Evolutionary conservation across 2,888 invertebrate species (phyloP).

Genomic region (Pheosia gnoma): DNA sequence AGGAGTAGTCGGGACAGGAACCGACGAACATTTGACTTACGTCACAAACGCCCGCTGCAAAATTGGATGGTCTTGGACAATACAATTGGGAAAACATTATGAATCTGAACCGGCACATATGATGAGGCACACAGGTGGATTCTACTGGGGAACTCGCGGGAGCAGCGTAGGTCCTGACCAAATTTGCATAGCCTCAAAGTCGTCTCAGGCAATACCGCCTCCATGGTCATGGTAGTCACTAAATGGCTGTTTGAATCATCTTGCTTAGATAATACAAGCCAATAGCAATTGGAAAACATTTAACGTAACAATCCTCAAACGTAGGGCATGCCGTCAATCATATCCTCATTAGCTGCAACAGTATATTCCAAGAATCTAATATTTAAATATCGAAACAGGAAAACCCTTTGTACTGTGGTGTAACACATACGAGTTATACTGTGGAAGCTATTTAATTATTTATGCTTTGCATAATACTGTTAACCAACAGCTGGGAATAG

Average conservation of each 20-base stretch:
- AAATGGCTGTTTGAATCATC: too few species aligned
- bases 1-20: background rate
- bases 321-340: background rate
- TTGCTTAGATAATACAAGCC: too few species aligned
- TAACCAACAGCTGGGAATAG: too few species aligned
- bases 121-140: too few species aligned
- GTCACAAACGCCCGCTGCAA: background rate
- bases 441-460: background rate
- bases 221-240: too few species aligned
- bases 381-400: background rate
- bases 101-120: too few species aligned
- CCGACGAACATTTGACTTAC: background rate
- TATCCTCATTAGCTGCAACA: constrained; percentile 2
- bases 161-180: too few species aligned
- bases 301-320: background rate
- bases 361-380: background rate
- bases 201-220: too few species aligned
- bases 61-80: background rate
- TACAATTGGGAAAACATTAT: too few species aligned
- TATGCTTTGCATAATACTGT: background rate
- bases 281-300: too few species aligned
- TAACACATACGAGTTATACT: background rate
- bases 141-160: too few species aligned
- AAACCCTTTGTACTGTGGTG: background rate
- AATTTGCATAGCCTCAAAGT: too few species aligned